These are phyloP conservation scores for Crotalus helleri DNA, from an alignment of 2,113 vertebrate species.

Conservation along the genomic window DNA sequence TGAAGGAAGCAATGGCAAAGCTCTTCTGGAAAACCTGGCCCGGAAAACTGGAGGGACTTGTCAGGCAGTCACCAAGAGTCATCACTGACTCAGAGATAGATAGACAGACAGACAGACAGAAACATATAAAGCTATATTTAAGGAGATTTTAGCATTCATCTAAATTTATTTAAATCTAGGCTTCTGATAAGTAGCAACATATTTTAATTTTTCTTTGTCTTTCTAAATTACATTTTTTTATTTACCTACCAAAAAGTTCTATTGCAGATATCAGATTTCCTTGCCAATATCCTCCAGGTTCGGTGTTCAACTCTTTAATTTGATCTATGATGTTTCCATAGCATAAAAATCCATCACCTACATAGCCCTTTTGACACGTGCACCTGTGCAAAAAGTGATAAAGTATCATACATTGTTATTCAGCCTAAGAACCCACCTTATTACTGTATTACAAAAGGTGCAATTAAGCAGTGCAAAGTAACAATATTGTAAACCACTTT, in stretches of 20 bases:
- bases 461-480: neutral
- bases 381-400: conserved; percentile 70
- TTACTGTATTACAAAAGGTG: neutral
- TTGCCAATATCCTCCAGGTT: conserved; percentile 78
- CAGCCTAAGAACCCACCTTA: neutral
- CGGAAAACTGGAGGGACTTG: neutral
- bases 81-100: neutral
- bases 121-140: neutral
- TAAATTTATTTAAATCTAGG: neutral
- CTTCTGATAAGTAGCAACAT: neutral
- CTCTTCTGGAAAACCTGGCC: neutral
- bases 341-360: conserved; percentile 81
- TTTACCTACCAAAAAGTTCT: conserved; percentile 76
- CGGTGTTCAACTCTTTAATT: conserved; percentile 76
- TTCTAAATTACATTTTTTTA: neutral
- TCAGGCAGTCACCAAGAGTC: neutral
- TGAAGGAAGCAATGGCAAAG: neutral
- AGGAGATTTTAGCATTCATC: neutral
- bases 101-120: neutral
- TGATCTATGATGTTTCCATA: conserved; percentile 84
- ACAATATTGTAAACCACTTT: neutral
- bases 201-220: neutral
- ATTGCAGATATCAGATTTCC: conserved; percentile 81
- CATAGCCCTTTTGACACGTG: conserved; percentile 74
- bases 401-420: neutral